Conservation (phyloP, 1,140 invertebrate genomes). For the Hypsibius dujardini region DNA sequence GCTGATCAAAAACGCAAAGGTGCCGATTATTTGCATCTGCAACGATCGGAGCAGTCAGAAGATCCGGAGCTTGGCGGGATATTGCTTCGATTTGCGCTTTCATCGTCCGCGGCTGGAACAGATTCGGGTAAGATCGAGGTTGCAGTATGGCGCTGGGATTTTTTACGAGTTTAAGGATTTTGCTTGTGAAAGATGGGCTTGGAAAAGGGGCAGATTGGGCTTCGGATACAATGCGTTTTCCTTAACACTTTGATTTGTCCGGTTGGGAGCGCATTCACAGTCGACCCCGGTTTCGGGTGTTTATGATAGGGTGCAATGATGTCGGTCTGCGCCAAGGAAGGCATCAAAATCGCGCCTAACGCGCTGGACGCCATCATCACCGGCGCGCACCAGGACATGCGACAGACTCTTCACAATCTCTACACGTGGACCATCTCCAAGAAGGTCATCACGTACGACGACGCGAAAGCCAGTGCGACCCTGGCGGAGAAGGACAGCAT, state of each 20-base stretch:
- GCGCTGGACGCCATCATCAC: conserved; percentile 63
- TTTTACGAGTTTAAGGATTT: background rate
- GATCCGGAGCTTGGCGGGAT: conserved; percentile 75
- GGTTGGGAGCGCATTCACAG: too few species aligned
- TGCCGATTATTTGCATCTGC: conserved; percentile 96
- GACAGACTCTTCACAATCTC: conserved; percentile 61
- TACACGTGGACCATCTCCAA: conserved; percentile 21
- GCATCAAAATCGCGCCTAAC: conserved; percentile 56
- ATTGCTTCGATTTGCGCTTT: conserved; percentile 85
- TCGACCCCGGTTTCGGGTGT: conserved; percentile 19
- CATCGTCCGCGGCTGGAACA: conserved; percentile 56
- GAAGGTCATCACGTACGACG: conserved; percentile 2
- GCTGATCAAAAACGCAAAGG: conserved; percentile 69
- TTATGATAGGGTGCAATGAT: conserved; percentile 59
- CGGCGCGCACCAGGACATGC: conserved; percentile 73
- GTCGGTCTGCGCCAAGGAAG: conserved; percentile 77
- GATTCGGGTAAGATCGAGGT: conserved; percentile 49
- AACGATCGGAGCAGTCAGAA: conserved; percentile 87
- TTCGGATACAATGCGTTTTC: too few species aligned
- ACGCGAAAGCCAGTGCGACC: background rate
- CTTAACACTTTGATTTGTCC: too few species aligned
- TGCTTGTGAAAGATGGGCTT: too few species aligned
- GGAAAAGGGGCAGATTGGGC: too few species aligned
- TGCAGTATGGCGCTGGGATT: conserved; percentile 12
- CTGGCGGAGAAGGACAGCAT: conserved; percentile 11